Evolutionary conservation across 2,797 vertebrate genomes (phyloP).

Genomic region (Aldrovandia affinis): DNA sequence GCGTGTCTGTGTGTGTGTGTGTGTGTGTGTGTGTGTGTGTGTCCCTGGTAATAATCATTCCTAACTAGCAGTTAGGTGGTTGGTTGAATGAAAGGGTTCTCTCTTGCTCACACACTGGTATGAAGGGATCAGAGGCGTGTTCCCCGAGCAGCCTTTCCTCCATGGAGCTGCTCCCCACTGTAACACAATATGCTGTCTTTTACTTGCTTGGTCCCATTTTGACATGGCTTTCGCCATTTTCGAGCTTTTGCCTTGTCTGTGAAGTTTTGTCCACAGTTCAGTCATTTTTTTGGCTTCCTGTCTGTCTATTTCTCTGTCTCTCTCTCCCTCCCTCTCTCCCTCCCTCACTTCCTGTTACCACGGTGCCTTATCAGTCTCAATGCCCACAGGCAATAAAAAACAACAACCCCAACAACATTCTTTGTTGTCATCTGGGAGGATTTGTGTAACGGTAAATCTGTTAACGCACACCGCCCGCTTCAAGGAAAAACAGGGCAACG

Average conservation of each 20-base stretch:
- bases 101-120: neutral
- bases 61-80: neutral
- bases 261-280: neutral
- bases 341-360: neutral
- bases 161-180: neutral
- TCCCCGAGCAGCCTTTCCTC: neutral
- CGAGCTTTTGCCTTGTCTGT: neutral
- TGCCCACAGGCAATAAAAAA: neutral
- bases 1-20: too few relatives aligned
- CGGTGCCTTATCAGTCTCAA: neutral
- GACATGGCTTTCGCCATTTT: neutral
- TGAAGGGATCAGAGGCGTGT: neutral
- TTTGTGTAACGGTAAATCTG: neutral
- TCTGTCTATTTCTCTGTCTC: neutral
- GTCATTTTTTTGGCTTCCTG: neutral
- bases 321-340: neutral
- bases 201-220: neutral
- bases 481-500: neutral
- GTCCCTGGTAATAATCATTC: neutral
- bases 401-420: neutral
- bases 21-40: neutral
- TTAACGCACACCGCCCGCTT: neutral
- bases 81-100: conserved; percentile 4
- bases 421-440: neutral
- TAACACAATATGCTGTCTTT: neutral